Evolutionary conservation across 2,888 invertebrate genomes (phyloP).

Genomic region (Boloria euphrosyne): DNA sequence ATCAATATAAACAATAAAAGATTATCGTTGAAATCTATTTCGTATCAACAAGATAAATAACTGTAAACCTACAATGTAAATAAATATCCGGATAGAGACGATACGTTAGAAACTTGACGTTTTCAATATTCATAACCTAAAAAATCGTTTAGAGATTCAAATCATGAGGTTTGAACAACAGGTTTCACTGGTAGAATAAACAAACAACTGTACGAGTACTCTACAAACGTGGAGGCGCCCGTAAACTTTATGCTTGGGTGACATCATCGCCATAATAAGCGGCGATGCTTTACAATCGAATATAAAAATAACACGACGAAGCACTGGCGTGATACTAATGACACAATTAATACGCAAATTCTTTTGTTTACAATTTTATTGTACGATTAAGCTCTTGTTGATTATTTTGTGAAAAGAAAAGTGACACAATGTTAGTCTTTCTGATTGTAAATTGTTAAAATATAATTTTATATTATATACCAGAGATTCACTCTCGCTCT

Average conservation of each 20-base stretch:
- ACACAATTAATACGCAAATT: slow-evolving; percentile 46
- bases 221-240: slow-evolving; percentile 41
- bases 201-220: slow-evolving; percentile 45
- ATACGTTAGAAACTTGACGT: slow-evolving; percentile 22
- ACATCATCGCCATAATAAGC: slow-evolving; percentile 47
- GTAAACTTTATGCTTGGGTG: slow-evolving; percentile 42
- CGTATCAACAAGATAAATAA: slow-evolving; percentile 28
- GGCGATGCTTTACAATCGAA: slow-evolving; percentile 37
- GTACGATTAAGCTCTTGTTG: slow-evolving; percentile 31
- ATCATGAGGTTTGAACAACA: slow-evolving; percentile 46
- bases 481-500: too few species aligned
- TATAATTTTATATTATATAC: too few species aligned
- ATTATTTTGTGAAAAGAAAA: slow-evolving; percentile 9
- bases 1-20: slow-evolving; percentile 6
- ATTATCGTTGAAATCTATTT: slow-evolving; percentile 22
- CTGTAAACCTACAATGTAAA: slow-evolving; percentile 22
- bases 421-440: neutral
- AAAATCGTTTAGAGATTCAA: slow-evolving; percentile 47
- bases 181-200: slow-evolving; percentile 50
- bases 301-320: slow-evolving; percentile 41
- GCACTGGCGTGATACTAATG: slow-evolving; percentile 45
- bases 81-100: slow-evolving; percentile 41
- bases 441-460: too few species aligned
- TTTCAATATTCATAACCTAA: slow-evolving; percentile 19
- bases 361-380: slow-evolving; percentile 45